Conservation (phyloP, 1,140 invertebrate genomes). For the Atta cephalotes region DNA sequence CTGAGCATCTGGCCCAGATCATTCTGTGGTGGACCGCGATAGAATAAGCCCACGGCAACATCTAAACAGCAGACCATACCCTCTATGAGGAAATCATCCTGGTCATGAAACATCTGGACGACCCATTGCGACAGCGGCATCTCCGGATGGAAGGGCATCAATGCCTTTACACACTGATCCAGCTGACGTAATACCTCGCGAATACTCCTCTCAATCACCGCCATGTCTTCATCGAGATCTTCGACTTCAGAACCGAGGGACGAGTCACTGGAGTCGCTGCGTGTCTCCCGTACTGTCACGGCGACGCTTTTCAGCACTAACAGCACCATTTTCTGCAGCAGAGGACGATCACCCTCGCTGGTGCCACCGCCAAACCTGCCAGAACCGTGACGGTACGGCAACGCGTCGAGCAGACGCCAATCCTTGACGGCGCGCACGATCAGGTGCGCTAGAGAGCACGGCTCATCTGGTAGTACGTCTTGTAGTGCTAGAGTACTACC, state of each 20-base stretch:
- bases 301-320: slow-evolving; percentile 95
- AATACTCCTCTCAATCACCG: slow-evolving; percentile 94
- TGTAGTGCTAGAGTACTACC: slow-evolving; percentile 95
- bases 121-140: slow-evolving; percentile 95
- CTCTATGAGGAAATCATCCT: slow-evolving; percentile 96
- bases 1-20: slow-evolving; percentile 93
- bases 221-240: slow-evolving; percentile 95
- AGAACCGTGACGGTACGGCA: slow-evolving; percentile 87
- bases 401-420: slow-evolving; percentile 90
- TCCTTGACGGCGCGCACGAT: slow-evolving; percentile 94
- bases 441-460: slow-evolving; percentile 93
- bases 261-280: slow-evolving; percentile 93
- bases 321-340: slow-evolving; percentile 94
- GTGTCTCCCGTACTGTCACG: slow-evolving; percentile 95
- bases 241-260: slow-evolving; percentile 93
- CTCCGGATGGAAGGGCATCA: slow-evolving; percentile 94
- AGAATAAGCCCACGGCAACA: slow-evolving; percentile 93
- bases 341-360: slow-evolving; percentile 87
- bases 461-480: slow-evolving; percentile 94
- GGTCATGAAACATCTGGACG: slow-evolving; percentile 95
- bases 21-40: slow-evolving; percentile 92
- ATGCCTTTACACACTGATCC: slow-evolving; percentile 93
- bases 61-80: slow-evolving; percentile 97
- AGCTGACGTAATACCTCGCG: slow-evolving; percentile 93
- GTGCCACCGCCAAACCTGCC: slow-evolving; percentile 87